phyloP scores from a whole-genome alignment of 2,113 vertebrate species.

The Macroglossus sobrinus region DNA sequence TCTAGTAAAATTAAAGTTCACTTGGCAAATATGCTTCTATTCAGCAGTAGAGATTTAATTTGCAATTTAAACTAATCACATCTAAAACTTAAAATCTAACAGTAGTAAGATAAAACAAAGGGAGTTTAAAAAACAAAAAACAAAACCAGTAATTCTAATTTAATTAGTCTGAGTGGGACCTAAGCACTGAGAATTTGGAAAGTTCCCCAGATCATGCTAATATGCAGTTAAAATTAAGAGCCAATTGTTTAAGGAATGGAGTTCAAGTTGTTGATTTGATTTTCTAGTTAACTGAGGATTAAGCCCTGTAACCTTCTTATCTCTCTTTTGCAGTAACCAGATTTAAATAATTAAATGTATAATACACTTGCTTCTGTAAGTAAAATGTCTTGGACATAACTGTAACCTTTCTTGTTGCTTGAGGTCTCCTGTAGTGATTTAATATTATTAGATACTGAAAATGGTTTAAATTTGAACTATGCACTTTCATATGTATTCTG shows the following conservation, averaged over 20 bases:
- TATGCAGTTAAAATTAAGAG: neutral
- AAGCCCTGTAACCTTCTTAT: neutral
- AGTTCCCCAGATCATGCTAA: neutral
- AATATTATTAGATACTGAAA: neutral
- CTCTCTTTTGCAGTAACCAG: neutral
- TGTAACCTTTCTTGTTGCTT: neutral
- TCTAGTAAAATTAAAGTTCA: constrained; percentile 4
- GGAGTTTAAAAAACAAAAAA: neutral
- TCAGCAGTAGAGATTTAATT: constrained; percentile 8
- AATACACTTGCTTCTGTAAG: neutral
- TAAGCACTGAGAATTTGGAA: neutral
- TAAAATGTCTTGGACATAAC: neutral
- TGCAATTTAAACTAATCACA: constrained; percentile 1
- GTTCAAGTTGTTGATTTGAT: constrained; percentile 41
- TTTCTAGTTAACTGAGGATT: constrained; percentile 43
- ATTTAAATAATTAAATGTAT: constrained; percentile 14
- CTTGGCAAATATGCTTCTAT: neutral
- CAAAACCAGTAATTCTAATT: neutral
- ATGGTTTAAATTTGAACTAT: neutral
- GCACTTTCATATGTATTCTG: neutral
- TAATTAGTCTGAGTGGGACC: constrained; percentile 7
- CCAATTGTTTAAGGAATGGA: neutral
- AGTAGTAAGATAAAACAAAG: neutral
- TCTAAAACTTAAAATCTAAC: constrained; percentile 40
- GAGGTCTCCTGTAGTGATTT: neutral